Percentiles rank a stretch among this genome's conserved stretches.
Conservation (phyloP, 2,888 invertebrate species). For the Coelogynopora nodosa region DNA sequence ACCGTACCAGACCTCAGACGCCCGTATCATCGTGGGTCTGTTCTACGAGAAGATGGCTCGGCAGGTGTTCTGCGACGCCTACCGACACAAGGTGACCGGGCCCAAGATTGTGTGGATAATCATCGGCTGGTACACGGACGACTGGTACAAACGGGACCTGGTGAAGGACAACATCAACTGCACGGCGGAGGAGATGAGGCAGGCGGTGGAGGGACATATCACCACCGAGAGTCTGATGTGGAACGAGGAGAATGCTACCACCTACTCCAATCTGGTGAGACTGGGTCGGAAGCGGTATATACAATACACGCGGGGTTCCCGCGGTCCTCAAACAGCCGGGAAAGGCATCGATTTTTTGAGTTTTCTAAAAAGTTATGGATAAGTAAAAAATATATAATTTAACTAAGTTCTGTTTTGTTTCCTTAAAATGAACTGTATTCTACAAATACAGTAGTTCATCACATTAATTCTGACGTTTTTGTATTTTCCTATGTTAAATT, state of each 20-base stretch:
- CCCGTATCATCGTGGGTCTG: slow-evolving; percentile 91
- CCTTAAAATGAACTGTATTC: too few species aligned
- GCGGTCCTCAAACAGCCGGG: too few species aligned
- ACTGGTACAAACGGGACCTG: slow-evolving; percentile 88
- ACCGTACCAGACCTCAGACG: slow-evolving; percentile 68
- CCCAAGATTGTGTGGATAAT: slow-evolving; percentile 97
- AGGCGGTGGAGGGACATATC: slow-evolving; percentile 91
- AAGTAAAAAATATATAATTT: too few species aligned
- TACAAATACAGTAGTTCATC: too few species aligned
- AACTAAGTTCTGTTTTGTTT: too few species aligned
- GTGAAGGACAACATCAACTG: slow-evolving; percentile 75
- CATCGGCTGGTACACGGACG: slow-evolving; percentile 93
- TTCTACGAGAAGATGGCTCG: slow-evolving; percentile 97
- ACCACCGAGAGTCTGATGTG: slow-evolving; percentile 98
- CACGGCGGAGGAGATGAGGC: slow-evolving; percentile 83
- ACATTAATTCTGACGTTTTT: too few species aligned
- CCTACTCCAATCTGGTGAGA: slow-evolving; percentile 85
- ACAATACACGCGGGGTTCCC: too few species aligned
- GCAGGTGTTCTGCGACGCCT: slow-evolving; percentile 83
- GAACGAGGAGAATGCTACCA: slow-evolving; percentile 78
- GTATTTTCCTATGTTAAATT: too few species aligned
- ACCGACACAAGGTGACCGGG: slow-evolving; percentile 74
- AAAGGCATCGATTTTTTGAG: too few species aligned
- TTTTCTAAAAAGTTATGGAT: too few species aligned
- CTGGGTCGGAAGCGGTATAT: too few species aligned